These are phyloP conservation scores for Strix aluco DNA, from an alignment of 2,113 vertebrate genomes.

Conservation along the genomic window DNA sequence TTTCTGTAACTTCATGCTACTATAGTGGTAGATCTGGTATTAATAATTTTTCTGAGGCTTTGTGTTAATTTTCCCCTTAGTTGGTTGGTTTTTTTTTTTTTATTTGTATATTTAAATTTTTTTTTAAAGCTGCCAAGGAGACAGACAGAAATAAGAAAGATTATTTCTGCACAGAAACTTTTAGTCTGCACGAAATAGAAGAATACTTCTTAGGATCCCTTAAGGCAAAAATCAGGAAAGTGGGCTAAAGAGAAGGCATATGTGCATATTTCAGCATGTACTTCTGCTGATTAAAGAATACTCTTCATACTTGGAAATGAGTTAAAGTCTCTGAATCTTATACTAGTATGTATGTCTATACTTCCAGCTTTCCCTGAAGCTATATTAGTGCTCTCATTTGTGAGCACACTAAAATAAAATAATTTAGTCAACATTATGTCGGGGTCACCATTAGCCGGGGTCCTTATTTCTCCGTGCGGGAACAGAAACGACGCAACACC, in stretches of 20 bases:
- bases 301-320: neutral
- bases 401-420: neutral
- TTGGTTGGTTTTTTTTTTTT: neutral
- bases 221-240: neutral
- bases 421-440: neutral
- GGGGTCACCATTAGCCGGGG: too few species aligned
- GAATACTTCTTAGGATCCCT: neutral
- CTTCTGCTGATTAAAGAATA: slow-evolving; percentile 31
- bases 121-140: neutral
- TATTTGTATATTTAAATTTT: neutral
- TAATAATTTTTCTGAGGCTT: neutral
- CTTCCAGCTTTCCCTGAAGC: neutral
- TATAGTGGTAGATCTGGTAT: neutral
- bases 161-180: neutral
- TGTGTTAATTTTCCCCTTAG: neutral
- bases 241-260: neutral
- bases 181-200: neutral
- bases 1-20: neutral
- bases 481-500: too few species aligned
- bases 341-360: neutral
- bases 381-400: neutral
- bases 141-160: neutral
- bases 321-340: neutral
- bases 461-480: too few species aligned
- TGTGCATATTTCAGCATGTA: neutral